Conservation (phyloP, 2,113 vertebrate species). For the Mustelus asterias region DNA sequence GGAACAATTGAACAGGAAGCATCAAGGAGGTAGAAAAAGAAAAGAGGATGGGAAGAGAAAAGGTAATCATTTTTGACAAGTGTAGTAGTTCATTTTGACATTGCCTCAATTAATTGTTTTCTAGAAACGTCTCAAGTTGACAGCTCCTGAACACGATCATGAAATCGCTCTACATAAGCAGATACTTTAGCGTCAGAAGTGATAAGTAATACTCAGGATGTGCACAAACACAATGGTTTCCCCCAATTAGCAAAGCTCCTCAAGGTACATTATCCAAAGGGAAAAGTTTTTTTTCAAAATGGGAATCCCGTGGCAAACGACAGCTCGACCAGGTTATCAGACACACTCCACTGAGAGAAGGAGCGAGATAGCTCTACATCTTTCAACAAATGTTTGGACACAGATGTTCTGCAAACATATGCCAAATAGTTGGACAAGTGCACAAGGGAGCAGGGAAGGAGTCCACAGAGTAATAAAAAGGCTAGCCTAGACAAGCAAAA, state of each 20-base stretch:
- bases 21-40: neutral
- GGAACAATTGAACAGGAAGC: neutral
- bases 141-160: neutral
- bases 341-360: neutral
- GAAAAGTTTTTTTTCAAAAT: neutral
- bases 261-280: neutral
- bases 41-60: neutral
- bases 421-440: conserved; percentile 31
- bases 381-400: conserved; percentile 21
- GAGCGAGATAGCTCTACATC: neutral
- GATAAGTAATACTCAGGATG: too few relatives aligned
- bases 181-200: neutral
- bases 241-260: neutral
- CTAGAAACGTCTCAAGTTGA: neutral
- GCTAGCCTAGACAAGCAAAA: conserved; percentile 35
- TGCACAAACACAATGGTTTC: neutral
- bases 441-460: neutral
- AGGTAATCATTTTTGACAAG: neutral
- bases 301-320: conserved; percentile 5
- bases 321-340: neutral
- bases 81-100: neutral
- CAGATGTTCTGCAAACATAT: conserved; percentile 21
- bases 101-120: neutral
- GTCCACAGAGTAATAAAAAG: neutral
- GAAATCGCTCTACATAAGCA: neutral